These are phyloP conservation scores for Xiphorhynchus erythropygius DNA, from an alignment of 2,797 vertebrate genomes.

Conservation along the genomic window DNA sequence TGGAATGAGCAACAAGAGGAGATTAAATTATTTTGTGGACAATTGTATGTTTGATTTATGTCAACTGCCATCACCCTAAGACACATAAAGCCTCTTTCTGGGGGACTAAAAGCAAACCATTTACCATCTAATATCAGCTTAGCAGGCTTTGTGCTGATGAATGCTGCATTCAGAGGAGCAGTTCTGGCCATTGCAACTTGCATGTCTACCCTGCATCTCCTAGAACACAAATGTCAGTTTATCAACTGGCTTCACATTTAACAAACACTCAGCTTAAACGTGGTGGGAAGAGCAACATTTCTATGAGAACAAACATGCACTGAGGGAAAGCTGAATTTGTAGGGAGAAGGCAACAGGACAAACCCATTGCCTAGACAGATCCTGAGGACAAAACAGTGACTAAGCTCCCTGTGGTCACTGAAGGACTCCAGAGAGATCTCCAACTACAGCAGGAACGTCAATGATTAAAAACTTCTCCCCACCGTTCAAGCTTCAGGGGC, in stretches of 20 bases:
- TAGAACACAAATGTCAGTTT: background rate
- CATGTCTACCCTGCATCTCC: background rate
- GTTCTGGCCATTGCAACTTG: background rate
- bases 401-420: background rate
- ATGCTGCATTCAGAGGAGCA: constrained; percentile 10
- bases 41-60: constrained; percentile 49
- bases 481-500: background rate
- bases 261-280: background rate
- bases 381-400: background rate
- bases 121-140: constrained; percentile 39
- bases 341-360: background rate
- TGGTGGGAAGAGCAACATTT: background rate
- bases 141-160: constrained; percentile 46
- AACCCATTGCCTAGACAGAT: background rate
- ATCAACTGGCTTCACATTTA: background rate
- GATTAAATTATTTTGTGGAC: constrained; percentile 30
- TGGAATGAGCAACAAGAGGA: background rate
- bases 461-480: background rate
- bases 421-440: background rate
- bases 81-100: constrained; percentile 52
- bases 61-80: constrained; percentile 24
- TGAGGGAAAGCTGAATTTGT: background rate
- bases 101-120: constrained; percentile 40
- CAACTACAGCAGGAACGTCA: background rate
- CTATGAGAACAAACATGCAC: background rate